phyloP scores from a whole-genome alignment of 2,113 vertebrate species.

The Chionodraco myersi region DNA sequence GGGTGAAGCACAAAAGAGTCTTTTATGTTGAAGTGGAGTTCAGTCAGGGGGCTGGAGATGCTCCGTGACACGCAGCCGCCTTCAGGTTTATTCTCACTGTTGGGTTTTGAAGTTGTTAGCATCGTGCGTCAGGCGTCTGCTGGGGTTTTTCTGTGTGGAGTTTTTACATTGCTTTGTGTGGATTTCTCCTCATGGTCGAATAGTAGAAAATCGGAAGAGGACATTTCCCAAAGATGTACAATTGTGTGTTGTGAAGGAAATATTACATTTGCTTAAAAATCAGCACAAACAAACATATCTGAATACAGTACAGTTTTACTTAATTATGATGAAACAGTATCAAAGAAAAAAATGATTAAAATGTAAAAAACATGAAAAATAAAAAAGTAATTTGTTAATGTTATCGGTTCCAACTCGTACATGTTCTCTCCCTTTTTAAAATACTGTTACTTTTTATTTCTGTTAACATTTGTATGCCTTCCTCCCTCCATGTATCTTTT shows the following conservation, averaged over 20 bases:
- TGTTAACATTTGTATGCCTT: too few relatives aligned
- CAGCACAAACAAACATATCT: background rate
- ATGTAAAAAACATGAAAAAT: background rate
- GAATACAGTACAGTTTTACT: conserved; percentile 4
- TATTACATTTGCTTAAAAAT: background rate
- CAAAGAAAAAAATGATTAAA: background rate
- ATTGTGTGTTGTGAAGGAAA: background rate
- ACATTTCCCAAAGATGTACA: background rate
- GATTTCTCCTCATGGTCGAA: background rate
- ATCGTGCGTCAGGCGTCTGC: conserved; percentile 5
- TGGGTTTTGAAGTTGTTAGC: conserved; percentile 23
- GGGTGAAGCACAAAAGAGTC: conserved; percentile 21
- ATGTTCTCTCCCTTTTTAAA: too few relatives aligned
- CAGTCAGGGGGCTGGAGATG: conserved; percentile 3
- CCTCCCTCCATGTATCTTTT: too few relatives aligned
- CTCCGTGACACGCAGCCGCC: conserved; percentile 35
- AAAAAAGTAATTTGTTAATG: background rate
- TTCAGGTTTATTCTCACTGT: conserved; percentile 20
- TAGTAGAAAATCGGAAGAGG: background rate
- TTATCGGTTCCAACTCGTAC: too few relatives aligned
- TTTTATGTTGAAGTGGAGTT: conserved; percentile 42
- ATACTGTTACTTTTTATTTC: too few relatives aligned
- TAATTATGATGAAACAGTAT: background rate
- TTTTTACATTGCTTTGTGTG: background rate
- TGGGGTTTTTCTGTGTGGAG: background rate